These are phyloP conservation scores for Nebria salina DNA, from an alignment of 2,888 invertebrate species.

Conservation along the genomic window DNA sequence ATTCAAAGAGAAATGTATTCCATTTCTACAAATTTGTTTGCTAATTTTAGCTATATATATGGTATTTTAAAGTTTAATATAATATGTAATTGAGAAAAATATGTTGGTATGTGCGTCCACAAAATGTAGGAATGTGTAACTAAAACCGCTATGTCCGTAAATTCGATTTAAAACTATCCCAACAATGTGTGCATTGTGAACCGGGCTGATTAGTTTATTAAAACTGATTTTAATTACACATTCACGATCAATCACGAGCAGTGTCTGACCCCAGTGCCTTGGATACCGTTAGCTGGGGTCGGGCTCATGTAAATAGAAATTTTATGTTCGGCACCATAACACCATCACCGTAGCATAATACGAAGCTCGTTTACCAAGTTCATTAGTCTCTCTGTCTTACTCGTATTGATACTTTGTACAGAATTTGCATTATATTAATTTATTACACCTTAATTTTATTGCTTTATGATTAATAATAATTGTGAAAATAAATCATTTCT, in stretches of 20 bases:
- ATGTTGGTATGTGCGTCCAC: not conserved
- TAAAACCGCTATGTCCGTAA: not conserved
- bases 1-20: not conserved
- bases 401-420: conserved; percentile 13
- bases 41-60: too few relatives aligned
- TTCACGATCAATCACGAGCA: conserved; percentile 27
- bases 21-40: not conserved
- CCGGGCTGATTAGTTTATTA: conserved; percentile 39
- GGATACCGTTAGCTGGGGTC: conserved; percentile 40
- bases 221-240: conserved; percentile 33
- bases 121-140: conserved; percentile 3
- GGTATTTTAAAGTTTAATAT: too few relatives aligned
- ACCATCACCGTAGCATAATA: conserved; percentile 6
- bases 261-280: conserved; percentile 29
- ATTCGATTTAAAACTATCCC: not conserved
- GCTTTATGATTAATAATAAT: conserved; percentile 46
- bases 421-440: conserved; percentile 46
- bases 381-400: conserved; percentile 31
- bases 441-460: conserved; percentile 42
- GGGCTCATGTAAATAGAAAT: conserved; percentile 28
- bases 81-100: too few relatives aligned
- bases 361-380: conserved; percentile 27
- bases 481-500: conserved; percentile 38
- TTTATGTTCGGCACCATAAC: conserved; percentile 27
- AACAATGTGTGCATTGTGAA: conserved; percentile 8